These are phyloP conservation scores for Drosophila subpulchrella DNA, from an alignment of 1,140 invertebrate genomes.

Conservation along the genomic window DNA sequence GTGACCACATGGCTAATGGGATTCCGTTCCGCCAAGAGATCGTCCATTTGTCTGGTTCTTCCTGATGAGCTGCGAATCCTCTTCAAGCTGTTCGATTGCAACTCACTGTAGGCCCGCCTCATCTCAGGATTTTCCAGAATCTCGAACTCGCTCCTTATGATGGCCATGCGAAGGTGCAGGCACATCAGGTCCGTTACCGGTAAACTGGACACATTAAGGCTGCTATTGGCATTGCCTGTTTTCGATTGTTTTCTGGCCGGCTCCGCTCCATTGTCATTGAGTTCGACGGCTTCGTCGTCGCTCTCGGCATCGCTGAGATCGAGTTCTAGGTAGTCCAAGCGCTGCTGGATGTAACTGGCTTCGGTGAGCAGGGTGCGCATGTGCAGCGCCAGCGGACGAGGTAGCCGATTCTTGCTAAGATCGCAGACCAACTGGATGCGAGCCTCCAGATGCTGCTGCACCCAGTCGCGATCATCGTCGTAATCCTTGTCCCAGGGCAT, in stretches of 20 bases:
- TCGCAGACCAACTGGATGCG: conserved; percentile 87
- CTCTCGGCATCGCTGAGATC: conserved; percentile 85
- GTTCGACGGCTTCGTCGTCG: conserved; percentile 62
- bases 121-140: conserved; percentile 87
- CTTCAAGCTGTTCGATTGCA: conserved; percentile 60
- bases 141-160: conserved; percentile 88
- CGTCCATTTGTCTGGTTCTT: conserved; percentile 35
- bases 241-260: conserved; percentile 37
- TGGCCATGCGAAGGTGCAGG: conserved; percentile 86
- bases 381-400: conserved; percentile 85
- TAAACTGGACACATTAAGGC: conserved; percentile 69
- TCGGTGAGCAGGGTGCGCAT: conserved; percentile 86
- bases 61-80: conserved; percentile 27
- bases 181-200: conserved; percentile 85
- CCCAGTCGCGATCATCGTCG: conserved; percentile 86
- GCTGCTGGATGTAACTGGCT: conserved; percentile 85
- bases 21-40: conserved; percentile 35
- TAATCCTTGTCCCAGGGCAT: conserved; percentile 88
- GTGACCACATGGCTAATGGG: conserved; percentile 85
- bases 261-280: conserved; percentile 46
- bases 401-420: conserved; percentile 85
- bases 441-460: conserved; percentile 85
- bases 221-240: conserved; percentile 15
- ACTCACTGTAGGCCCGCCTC: conserved; percentile 84
- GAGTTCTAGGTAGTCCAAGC: conserved; percentile 85